Evolutionary conservation across 1,140 invertebrate genomes (phyloP).

Genomic region (Anthonomus grandis): DNA sequence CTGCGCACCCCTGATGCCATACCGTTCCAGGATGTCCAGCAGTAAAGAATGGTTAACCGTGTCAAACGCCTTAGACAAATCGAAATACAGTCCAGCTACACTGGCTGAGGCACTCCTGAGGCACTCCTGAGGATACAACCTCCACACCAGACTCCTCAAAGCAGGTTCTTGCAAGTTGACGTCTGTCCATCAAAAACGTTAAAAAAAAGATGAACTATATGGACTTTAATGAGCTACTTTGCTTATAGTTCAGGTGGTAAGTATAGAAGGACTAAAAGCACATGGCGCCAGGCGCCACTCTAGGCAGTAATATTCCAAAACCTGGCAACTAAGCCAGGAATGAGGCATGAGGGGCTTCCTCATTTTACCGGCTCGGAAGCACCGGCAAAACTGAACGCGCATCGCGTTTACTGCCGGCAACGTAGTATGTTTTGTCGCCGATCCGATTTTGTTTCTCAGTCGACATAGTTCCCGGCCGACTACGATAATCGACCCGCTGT

Average conservation of each 20-base stretch:
- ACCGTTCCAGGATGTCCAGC: too few species aligned
- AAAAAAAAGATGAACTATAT: too few species aligned
- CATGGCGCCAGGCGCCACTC: neutral
- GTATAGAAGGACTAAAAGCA: too few species aligned
- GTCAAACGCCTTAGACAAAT: too few species aligned
- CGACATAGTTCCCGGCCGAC: conserved; percentile 1
- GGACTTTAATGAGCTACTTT: neutral
- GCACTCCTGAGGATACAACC: too few species aligned
- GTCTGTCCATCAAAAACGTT: too few species aligned
- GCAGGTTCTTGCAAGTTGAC: too few species aligned
- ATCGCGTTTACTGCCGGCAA: conserved; percentile 14
- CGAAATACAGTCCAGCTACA: too few species aligned
- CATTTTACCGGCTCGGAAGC: conserved; percentile 9
- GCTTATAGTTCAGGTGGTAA: neutral
- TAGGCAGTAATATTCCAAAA: neutral
- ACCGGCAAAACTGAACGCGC: conserved; percentile 17
- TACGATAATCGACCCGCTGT: conserved; percentile 11
- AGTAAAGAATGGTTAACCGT: too few species aligned
- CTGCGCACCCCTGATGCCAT: too few species aligned
- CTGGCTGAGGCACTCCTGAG: too few species aligned
- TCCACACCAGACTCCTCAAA: too few species aligned
- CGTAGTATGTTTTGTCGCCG: conserved; percentile 3
- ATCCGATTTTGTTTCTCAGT: conserved; percentile 4
- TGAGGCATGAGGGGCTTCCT: conserved; percentile 1
- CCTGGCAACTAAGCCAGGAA: neutral